Evolutionary conservation across 2,113 vertebrate species (phyloP), one percentile per base, ranked within the genome.

Genomic region (Dasyornis broadbenti): DNA sequence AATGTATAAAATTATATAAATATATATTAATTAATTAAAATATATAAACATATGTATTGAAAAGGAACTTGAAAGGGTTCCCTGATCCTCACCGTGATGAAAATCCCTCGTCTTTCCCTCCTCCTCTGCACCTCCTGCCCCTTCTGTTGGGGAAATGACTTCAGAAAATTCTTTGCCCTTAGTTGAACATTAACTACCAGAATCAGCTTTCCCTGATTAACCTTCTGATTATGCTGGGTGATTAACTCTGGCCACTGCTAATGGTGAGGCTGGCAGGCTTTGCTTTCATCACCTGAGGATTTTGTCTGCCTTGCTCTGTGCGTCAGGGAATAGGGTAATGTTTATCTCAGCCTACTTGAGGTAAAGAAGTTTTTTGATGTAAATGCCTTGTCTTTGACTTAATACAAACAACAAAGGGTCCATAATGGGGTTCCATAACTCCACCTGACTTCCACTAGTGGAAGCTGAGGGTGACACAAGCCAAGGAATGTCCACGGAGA

Each of bases 171-270:
- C 70, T 72, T 85, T 75, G 78, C 65, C 63, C 78, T 76, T 71
- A 23, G 95, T 40, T 93, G 75, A 96, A 94, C 14, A 7, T 95
- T 96, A 95, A 94, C 92, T 31, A 73, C 20, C 22, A 27, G 77
- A 57, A 30, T 13, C 73, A 75, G 78, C 49, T 52, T 52, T 53
- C 49, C 44, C 63, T 53, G 75, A 79, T 76, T 54, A 69, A 23
- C 70, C 24, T 28, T 14, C 65, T 50, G 77, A 69, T 91, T 65
- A n/a, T 0, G 0, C 42, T 4, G 7, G 31, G 44, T 39, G 61
- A 49, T 76, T 87, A 82, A 30, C 20, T 27, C 35, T 11, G 35
- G 31, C 20, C 30, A 3, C 30, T n/a, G 26, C 44, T 60, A 23
- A 60, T 3, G 63, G 75, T 7, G 50, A 45, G 42, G 40, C 56